Evolutionary conservation across 2,797 vertebrate genomes (phyloP).

Genomic region (Heteromormyrus szaboi): DNA sequence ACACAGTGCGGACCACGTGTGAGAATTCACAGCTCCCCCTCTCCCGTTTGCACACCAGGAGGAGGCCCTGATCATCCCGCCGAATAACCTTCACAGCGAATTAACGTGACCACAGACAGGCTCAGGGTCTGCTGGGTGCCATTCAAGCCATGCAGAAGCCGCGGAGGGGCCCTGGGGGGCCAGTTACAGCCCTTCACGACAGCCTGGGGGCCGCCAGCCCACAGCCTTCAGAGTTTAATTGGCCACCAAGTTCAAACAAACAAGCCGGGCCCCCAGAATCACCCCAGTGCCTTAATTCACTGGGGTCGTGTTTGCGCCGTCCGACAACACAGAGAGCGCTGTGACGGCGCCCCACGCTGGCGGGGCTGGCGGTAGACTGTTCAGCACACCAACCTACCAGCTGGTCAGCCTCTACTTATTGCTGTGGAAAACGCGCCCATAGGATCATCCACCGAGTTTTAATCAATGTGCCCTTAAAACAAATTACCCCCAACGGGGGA

Average conservation of each 20-base stretch:
- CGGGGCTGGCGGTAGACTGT: no score
- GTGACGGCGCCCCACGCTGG: not conserved
- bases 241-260: slow-evolving; percentile 11
- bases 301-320: not conserved
- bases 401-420: not conserved
- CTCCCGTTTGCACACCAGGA: not conserved
- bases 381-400: not conserved
- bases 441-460: not conserved
- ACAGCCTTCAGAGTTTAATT: slow-evolving; percentile 9
- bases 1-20: not conserved
- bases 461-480: slow-evolving; percentile 6
- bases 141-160: not conserved
- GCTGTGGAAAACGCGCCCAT: not conserved
- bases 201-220: not conserved
- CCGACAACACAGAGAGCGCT: not conserved
- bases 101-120: not conserved
- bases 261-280: not conserved
- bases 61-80: not conserved
- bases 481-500: not conserved
- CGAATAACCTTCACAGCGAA: not conserved
- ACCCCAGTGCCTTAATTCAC: not conserved
- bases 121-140: not conserved
- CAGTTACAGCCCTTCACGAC: not conserved
- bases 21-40: not conserved
- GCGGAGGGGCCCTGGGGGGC: not conserved